Percentiles rank a stretch among this genome's conserved stretches.
phyloP scores from a whole-genome alignment of 2,888 invertebrate genomes.

The Melieria crassipennis region DNA sequence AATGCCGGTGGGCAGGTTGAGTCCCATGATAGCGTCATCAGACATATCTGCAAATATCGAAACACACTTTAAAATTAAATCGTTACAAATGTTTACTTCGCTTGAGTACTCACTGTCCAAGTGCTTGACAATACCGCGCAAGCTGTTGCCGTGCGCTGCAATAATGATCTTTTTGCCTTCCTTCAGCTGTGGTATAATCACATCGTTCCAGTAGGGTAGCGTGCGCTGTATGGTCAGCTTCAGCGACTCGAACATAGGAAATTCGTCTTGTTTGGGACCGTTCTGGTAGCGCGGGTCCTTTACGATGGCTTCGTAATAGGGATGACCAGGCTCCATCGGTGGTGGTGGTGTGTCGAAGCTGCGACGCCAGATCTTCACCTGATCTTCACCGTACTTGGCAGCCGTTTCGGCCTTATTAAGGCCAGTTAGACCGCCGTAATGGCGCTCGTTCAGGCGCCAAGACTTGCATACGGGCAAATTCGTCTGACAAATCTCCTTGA shows the following conservation, averaged over 20 bases:
- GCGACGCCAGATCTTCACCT: conserved; percentile 86
- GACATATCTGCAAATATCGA: conserved; percentile 52
- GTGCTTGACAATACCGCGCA: conserved; percentile 89
- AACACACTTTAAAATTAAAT: background rate
- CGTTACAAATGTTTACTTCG: background rate
- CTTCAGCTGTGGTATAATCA: conserved; percentile 78
- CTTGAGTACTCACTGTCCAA: conserved; percentile 76
- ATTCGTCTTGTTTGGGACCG: conserved; percentile 79
- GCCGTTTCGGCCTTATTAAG: conserved; percentile 89
- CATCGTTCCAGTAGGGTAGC: conserved; percentile 89
- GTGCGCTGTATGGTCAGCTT: conserved; percentile 86
- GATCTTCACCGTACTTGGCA: conserved; percentile 86
- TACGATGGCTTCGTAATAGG: conserved; percentile 80
- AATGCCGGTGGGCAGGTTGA: conserved; percentile 84
- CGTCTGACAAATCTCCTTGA: conserved; percentile 76
- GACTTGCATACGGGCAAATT: conserved; percentile 77
- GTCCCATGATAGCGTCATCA: conserved; percentile 79
- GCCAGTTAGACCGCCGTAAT: conserved; percentile 90
- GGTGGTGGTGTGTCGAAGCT: conserved; percentile 89
- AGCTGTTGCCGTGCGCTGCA: conserved; percentile 89
- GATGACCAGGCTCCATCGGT: conserved; percentile 81
- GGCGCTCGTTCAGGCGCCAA: conserved; percentile 89
- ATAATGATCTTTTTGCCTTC: conserved; percentile 84
- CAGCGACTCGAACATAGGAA: conserved; percentile 86
- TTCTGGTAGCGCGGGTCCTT: conserved; percentile 80